Base-by-base conservation (phyloP, 64 coral and sea anemone genomes). In the Trachythela sp. region DNA sequence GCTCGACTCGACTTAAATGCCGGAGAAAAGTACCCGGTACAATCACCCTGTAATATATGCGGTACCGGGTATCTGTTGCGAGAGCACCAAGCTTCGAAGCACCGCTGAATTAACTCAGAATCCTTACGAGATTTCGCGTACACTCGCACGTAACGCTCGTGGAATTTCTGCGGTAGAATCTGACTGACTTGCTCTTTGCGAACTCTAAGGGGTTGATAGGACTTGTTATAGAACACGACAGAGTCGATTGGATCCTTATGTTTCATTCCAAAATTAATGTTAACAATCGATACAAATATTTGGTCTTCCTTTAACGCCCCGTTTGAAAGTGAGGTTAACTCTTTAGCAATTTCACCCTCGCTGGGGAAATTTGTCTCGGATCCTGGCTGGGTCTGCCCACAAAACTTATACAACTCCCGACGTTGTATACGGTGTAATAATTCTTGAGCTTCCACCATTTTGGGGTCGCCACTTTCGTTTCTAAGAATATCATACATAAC, bases 1-100 rank as follows among this genome's bases (percentile, higher is more conserved):
- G 8, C 20, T 20, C 24, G 0, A 20, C 5, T 64, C 56, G 0
- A 9, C 37, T 80, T 80, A 30, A 80, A 80, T 37, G 75, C 75
- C 30, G 75, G 75, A 39, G 75, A 80, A 80, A 80, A 80, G 34
- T 80, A 80, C 33, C 75, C 75, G 9, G 75, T 80, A 80, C 75
- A 29, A 80, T 80, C 75, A 15, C 75, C 75, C 33, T 80, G 4
- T 2, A 80, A 18, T 29, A 80, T 80, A 39, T 39, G 75, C 4
- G 75, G 75, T 10, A 80, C 75, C 11, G 75, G 32, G 38, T 80
- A 80, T 35, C 34, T 1, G 31, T 36, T 80, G 9, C 17, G 13
- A 29, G 11, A 29, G 20, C 75, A 80, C 75, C 75, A 80, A 9
- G 20, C 31, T 30, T 80, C 33, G 38, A 80, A 80, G 31, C 75